Percentiles rank a stretch among this genome's conserved stretches.
phyloP scores from a whole-genome alignment of 2,888 invertebrate species.

The Nyleta sp. region DNA sequence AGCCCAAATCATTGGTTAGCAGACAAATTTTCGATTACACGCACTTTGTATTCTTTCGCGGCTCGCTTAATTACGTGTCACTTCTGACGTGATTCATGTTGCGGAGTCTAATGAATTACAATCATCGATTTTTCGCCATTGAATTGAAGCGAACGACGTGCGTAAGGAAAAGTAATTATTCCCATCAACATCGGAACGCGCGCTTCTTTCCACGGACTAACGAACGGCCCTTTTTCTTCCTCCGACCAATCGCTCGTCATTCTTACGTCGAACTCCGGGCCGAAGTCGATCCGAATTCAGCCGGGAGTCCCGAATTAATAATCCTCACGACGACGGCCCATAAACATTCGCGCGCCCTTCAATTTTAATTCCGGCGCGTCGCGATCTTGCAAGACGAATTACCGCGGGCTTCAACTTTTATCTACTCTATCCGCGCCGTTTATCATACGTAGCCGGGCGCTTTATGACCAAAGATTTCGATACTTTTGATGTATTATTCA shows the following conservation, averaged over 20 bases:
- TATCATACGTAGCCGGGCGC: conserved; percentile 40
- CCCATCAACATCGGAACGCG: conserved; percentile 29
- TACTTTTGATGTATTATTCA: conserved; percentile 65
- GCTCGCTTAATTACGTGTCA: conserved; percentile 49
- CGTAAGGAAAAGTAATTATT: conserved; percentile 58
- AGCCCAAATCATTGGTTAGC: conserved; percentile 5
- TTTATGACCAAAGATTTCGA: conserved; percentile 62
- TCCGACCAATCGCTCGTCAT: conserved; percentile 33
- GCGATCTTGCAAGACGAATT: conserved; percentile 39
- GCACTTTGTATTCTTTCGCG: conserved; percentile 39
- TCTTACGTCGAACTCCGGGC: conserved; percentile 45
- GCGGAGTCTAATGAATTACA: conserved; percentile 38
- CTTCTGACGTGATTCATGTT: conserved; percentile 44
- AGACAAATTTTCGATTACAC: conserved; percentile 36
- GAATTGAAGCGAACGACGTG: conserved; percentile 35
- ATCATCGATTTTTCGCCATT: conserved; percentile 40
- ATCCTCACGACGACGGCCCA: neutral
- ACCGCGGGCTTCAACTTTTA: conserved; percentile 39
- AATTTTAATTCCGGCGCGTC: conserved; percentile 39
- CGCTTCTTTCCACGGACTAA: conserved; percentile 28
- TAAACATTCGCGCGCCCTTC: conserved; percentile 24
- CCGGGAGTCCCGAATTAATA: conserved; percentile 33
- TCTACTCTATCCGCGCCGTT: conserved; percentile 30
- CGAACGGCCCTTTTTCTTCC: conserved; percentile 12
- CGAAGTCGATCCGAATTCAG: conserved; percentile 1